phyloP scores from a whole-genome alignment of 2,113 vertebrate species.

The Physeter macrocephalus region DNA sequence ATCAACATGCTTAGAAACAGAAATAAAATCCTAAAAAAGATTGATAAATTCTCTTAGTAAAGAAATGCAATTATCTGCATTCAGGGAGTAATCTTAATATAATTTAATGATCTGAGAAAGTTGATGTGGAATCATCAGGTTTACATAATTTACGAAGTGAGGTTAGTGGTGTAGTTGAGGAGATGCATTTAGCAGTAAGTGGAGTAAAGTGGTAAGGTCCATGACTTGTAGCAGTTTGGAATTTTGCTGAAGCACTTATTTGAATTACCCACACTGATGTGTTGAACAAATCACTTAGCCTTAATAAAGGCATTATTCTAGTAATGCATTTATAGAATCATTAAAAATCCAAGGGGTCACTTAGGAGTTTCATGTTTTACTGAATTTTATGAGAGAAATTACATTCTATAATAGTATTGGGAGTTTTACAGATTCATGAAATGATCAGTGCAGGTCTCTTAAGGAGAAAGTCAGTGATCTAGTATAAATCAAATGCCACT shows the following conservation, averaged over 20 bases:
- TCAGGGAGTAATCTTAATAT: background rate
- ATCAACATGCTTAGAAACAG: background rate
- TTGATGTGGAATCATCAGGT: background rate
- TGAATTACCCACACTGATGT: constrained; percentile 23
- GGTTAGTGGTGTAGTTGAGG: fast-evolving
- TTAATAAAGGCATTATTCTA: constrained; percentile 58
- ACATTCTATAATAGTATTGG: constrained; percentile 31
- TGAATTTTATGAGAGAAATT: constrained; percentile 60
- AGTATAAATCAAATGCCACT: constrained; percentile 18
- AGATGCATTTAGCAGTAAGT: background rate
- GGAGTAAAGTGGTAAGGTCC: background rate
- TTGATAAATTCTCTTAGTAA: background rate
- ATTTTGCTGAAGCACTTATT: constrained; percentile 19
- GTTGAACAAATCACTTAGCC: constrained; percentile 49
- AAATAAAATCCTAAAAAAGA: background rate
- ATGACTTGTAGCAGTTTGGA: background rate
- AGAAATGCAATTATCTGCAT: background rate
- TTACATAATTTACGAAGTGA: background rate
- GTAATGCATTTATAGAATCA: constrained; percentile 48
- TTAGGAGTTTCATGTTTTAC: constrained; percentile 56
- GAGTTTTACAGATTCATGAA: constrained; percentile 56
- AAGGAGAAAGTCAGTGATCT: constrained; percentile 23
- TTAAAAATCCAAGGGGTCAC: constrained; percentile 60
- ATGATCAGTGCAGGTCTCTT: background rate
- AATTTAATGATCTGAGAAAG: background rate